Percentiles rank a stretch among this genome's conserved stretches.
Evolutionary conservation across 2,113 vertebrate species (phyloP).

Genomic region (Cepphus grylle): DNA sequence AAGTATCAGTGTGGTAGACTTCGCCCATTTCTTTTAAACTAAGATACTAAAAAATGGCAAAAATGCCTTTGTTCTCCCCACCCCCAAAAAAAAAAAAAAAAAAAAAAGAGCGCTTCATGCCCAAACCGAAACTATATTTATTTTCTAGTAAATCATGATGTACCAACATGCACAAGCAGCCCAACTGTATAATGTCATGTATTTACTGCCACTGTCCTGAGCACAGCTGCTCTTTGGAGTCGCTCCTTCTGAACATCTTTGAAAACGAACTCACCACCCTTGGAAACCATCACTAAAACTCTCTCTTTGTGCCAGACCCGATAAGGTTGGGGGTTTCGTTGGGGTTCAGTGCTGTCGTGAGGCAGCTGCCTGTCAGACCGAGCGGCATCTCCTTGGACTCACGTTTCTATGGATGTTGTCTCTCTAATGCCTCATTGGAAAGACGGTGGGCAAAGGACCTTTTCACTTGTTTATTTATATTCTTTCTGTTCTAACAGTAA

Average conservation of each 20-base stretch:
- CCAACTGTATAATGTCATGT: neutral
- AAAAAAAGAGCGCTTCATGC: neutral
- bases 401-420: accelerated
- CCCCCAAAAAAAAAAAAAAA: no score
- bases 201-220: neutral
- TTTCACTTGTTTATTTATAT: neutral
- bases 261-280: neutral
- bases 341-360: neutral
- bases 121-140: neutral
- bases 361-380: neutral
- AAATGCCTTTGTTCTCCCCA: neutral
- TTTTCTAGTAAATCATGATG: neutral
- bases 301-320: neutral
- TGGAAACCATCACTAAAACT: neutral
- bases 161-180: neutral
- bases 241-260: neutral
- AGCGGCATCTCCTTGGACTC: accelerated
- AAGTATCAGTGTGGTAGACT: neutral
- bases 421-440: neutral
- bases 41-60: neutral
- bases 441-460: neutral
- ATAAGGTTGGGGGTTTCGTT: neutral
- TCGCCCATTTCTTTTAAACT: neutral
- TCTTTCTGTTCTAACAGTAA: neutral
- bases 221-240: neutral